Evolutionary conservation across 2,797 vertebrate species (phyloP), one percentile per base, ranked within the genome.

Genomic region (Cossypha heuglini): DNA sequence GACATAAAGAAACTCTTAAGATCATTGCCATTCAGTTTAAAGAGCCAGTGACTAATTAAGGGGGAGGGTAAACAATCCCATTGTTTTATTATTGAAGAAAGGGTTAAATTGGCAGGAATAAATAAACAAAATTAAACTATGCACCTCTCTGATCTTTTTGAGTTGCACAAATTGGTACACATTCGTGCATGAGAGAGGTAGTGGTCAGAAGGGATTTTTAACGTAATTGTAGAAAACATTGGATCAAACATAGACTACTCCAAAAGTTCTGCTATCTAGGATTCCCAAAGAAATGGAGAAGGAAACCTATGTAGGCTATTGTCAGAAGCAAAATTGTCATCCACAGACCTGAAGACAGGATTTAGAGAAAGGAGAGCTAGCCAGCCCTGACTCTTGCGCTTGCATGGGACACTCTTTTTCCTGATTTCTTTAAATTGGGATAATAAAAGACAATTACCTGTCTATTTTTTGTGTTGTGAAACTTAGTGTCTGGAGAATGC

Each of bases 1-100:
- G 97, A 57, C 62, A 51, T 66, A 67, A 86, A 63, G 54, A 97
- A 98, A 94, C 96, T 87, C 95, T 97, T 97, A 95, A n/a, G 97
- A 98, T 98, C 96, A 84, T 90, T 94, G 77, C 93, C 81, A 98
- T 98, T 98, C 92, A 97, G 72, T 95, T 91, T 94, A 77, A 88
- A 80, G 68, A 94, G 45, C 59, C 49, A 84, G 86, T 92, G 64
- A 89, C 51, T 88, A 94, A 93, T 88, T 93, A 86, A 82, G 54
- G 45, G 42, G 66, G 42, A 88, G 63, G 15, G 22, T 58, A 75
- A 86, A 80, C 38, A 76, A 55, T 90, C 29, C 51, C 45, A 88
- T 87, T 94, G 86, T 93, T 88, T 88, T 86, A 92, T 87, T 94
- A 81, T 94, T 90, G 75, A 91, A 95, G 62, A 91, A 62, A 90